Evolutionary conservation across 2,113 vertebrate species (phyloP).

Genomic region (Eira barbara): DNA sequence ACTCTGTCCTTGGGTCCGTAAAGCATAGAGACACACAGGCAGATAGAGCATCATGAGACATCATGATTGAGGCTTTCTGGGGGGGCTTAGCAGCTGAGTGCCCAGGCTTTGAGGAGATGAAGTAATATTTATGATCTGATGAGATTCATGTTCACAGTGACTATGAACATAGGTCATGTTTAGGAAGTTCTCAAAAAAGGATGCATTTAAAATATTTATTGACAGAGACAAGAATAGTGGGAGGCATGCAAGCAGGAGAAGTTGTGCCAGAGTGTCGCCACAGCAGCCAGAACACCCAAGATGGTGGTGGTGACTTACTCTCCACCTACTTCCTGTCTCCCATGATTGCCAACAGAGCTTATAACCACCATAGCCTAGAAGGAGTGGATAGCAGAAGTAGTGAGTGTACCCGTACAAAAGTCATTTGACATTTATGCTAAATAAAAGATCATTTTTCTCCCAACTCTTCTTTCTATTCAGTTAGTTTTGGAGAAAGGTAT

Average conservation of each 20-base stretch:
- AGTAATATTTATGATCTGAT: background rate
- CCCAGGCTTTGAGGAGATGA: background rate
- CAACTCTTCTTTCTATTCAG: background rate
- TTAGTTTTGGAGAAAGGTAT: background rate
- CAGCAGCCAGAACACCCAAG: background rate
- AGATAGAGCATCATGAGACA: fast-evolving
- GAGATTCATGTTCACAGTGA: background rate
- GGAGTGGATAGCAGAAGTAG: background rate
- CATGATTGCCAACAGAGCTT: background rate
- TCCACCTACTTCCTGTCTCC: background rate
- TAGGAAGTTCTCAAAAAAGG: background rate
- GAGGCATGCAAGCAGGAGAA: background rate
- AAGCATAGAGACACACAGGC: background rate
- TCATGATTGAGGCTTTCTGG: background rate
- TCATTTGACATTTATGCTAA: background rate
- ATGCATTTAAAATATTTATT: background rate
- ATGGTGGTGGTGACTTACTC: background rate
- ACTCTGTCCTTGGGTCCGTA: background rate
- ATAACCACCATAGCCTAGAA: background rate
- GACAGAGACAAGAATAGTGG: too few species aligned
- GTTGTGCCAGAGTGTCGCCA: background rate
- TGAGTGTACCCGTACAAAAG: background rate
- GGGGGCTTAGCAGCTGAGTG: too few species aligned
- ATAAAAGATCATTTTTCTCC: background rate
- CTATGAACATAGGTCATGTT: background rate